phyloP scores from a whole-genome alignment of 2,797 vertebrate species.

The Neosalanx taihuensis region DNA sequence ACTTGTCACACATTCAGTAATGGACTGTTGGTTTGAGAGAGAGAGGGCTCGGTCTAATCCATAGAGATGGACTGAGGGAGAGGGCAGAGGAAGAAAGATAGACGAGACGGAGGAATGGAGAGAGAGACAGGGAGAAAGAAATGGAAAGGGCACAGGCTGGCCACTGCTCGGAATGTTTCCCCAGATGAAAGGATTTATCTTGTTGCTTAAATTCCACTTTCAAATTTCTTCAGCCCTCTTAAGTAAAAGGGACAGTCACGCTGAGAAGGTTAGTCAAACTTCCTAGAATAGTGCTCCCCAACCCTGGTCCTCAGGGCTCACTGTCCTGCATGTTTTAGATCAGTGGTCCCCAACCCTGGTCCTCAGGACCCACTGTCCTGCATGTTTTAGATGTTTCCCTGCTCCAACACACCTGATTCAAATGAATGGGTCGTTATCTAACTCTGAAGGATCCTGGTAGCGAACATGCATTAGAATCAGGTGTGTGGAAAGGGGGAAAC shows the following conservation, averaged over 20 bases:
- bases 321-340: no score
- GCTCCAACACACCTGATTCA: no score
- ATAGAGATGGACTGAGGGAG: slow-evolving; percentile 25
- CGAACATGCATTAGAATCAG: no score
- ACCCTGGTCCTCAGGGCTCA: no score
- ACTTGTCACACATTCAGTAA: slow-evolving; percentile 38
- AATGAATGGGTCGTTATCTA: no score
- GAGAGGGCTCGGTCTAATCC: slow-evolving; percentile 30
- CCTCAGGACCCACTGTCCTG: no score
- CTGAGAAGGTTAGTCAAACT: slow-evolving; percentile 28
- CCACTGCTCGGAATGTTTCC: slow-evolving; percentile 29
- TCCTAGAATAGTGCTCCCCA: background rate
- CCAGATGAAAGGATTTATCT: slow-evolving; percentile 29
- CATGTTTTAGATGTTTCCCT: no score
- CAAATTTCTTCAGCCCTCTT: slow-evolving; percentile 32
- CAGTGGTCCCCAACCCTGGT: no score
- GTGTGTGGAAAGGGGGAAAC: no score
- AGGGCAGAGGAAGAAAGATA: background rate
- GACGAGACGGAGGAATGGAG: background rate
- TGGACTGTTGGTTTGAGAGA: slow-evolving; percentile 23
- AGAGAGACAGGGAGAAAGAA: slow-evolving; percentile 18
- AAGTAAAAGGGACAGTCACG: slow-evolving; percentile 22
- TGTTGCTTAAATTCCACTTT: slow-evolving; percentile 27
- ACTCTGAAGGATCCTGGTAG: no score
- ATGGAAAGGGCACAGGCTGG: slow-evolving; percentile 13